Conservation (phyloP, 2,113 vertebrate species). For the Poeciliopsis prolifica region DNA sequence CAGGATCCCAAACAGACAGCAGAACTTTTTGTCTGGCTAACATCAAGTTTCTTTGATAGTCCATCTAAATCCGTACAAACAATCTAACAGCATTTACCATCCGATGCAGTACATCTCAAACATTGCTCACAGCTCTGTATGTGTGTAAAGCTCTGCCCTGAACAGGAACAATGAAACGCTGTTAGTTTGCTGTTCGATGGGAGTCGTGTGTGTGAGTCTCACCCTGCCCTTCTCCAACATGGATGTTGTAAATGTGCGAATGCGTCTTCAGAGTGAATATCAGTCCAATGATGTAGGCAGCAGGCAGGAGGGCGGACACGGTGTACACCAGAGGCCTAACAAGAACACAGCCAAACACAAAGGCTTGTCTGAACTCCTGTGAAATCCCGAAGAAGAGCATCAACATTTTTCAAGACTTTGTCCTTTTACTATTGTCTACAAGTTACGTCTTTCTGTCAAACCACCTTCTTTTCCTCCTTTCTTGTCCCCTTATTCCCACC, state of each 20-base stretch:
- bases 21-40: too few relatives aligned
- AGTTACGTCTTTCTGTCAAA: too few relatives aligned
- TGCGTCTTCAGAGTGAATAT: conserved; percentile 88
- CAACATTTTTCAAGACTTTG: background rate
- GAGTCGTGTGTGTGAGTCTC: conserved; percentile 36
- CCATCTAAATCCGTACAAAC: too few relatives aligned
- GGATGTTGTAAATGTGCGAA: conserved; percentile 87
- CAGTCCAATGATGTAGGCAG: conserved; percentile 85
- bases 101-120: too few relatives aligned
- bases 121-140: too few relatives aligned
- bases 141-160: background rate
- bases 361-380: background rate
- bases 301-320: conserved; percentile 78
- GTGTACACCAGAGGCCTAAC: conserved; percentile 84
- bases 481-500: background rate
- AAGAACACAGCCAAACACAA: conserved; percentile 14
- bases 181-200: background rate
- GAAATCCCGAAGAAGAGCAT: background rate
- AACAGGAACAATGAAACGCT: background rate
- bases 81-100: too few relatives aligned
- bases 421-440: background rate
- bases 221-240: conserved; percentile 82
- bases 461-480: background rate
- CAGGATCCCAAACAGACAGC: too few relatives aligned
- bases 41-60: too few relatives aligned